These are phyloP conservation scores for Ethmia dodecea DNA, from an alignment of 2,888 invertebrate genomes.

Conservation along the genomic window DNA sequence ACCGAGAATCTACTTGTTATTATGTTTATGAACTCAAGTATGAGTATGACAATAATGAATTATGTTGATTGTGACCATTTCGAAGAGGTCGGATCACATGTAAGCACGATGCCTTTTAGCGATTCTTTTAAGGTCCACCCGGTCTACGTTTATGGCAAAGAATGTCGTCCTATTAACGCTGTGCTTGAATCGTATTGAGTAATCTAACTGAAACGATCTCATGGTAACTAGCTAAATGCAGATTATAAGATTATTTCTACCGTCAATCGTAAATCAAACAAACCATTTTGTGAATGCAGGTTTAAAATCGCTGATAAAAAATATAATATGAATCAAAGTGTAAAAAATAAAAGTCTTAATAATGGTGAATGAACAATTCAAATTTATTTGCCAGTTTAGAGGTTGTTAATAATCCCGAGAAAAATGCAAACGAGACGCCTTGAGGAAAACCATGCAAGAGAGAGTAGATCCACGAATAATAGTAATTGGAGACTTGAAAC, in stretches of 20 bases:
- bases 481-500: background rate
- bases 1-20: slow-evolving; percentile 1
- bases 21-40: slow-evolving; percentile 1
- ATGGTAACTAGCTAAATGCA: no score
- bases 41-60: slow-evolving; percentile 29
- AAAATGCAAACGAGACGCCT: slow-evolving; percentile 5
- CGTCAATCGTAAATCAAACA: no score
- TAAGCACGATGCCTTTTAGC: slow-evolving; percentile 36
- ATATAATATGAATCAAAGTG: no score
- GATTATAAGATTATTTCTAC: no score
- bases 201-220: no score
- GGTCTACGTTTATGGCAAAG: slow-evolving; percentile 21
- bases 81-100: slow-evolving; percentile 32
- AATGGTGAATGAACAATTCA: no score
- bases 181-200: no score
- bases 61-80: slow-evolving; percentile 18
- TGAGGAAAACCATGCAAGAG: slow-evolving; percentile 5
- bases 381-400: no score
- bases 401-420: no score
- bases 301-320: no score
- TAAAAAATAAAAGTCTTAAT: no score
- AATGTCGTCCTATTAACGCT: slow-evolving; percentile 14
- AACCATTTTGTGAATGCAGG: no score
- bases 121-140: slow-evolving; percentile 18
- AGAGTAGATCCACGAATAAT: background rate